Evolutionary conservation across 30 jellyfish, hydroid and myxozoan species (phyloP).

Genomic region (Chironex yamaguchii): DNA sequence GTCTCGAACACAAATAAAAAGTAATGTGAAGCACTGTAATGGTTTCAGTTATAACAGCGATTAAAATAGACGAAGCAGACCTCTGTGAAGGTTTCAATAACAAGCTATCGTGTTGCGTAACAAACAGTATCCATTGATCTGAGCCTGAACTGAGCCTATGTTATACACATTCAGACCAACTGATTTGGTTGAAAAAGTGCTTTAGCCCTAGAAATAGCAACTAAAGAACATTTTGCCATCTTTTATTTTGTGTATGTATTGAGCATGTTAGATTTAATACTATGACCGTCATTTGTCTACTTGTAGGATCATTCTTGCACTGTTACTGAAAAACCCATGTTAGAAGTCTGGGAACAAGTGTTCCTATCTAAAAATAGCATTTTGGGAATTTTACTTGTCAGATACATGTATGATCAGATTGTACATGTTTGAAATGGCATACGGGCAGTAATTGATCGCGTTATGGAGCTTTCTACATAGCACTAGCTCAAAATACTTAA

Average conservation of each 20-base stretch:
- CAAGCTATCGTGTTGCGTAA: too few species aligned
- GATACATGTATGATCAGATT: neutral
- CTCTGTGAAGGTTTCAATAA: too few species aligned
- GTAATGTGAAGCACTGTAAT: too few species aligned
- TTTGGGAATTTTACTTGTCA: neutral
- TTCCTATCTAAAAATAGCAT: conserved; percentile 3
- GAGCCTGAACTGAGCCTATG: too few species aligned
- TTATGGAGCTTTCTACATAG: neutral
- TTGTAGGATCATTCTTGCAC: neutral
- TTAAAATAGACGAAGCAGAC: too few species aligned
- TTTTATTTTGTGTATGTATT: conserved; percentile 3
- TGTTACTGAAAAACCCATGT: conserved; percentile 5
- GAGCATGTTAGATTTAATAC: neutral
- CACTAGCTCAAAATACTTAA: conserved; percentile 9
- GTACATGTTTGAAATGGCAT: conserved; percentile 8
- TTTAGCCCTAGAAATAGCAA: neutral
- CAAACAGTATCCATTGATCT: too few species aligned
- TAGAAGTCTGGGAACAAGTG: conserved; percentile 18
- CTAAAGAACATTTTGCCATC: neutral
- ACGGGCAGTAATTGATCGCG: conserved; percentile 14
- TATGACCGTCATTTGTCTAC: neutral
- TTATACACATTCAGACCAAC: too few species aligned
- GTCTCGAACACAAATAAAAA: too few species aligned
- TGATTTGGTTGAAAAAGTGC: conserved; percentile 12
- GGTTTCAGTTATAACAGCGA: too few species aligned